Evolutionary conservation across 2,113 vertebrate species (phyloP), one percentile per base, ranked within the genome.

Genomic region (Xiphophorus maculatus): DNA sequence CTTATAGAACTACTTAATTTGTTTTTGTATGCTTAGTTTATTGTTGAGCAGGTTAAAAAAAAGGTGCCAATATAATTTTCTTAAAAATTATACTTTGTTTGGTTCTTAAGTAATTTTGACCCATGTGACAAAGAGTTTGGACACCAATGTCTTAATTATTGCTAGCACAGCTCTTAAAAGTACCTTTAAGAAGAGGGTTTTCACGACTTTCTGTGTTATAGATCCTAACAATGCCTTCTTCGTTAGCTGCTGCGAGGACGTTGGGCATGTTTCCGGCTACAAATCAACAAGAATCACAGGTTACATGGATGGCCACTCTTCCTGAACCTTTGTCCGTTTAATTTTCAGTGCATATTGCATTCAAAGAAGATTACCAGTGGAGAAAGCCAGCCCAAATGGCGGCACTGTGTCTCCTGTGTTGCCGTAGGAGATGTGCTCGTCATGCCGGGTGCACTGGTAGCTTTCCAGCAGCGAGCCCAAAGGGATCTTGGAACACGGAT

Each of bases 371-470:
- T 83, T 92, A 99, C 98, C 97, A 67, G 96, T 87, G 74, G 95
- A 96, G 90, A 99, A 99, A 11, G 95, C 71, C 81, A 98, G 95
- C 67, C 97, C 97, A 75, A 99, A 99, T 0, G 98, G 97, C n/a
- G 97, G 97, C 44, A 99, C 96, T 0, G 96, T 89, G 72, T 89
- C 83, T 0, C 95, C 97, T 3, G 87, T 79, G 81, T 94, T 95
- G 63, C 97, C 97, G 0, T 95, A 96, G 0, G 96, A 98, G 30
- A 94, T 83, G 77, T 97, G 95, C 2, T 98, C 97, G 83, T 99
- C 97, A 0, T 92, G 92, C 17, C n/a, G 90, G 73, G 66, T 69
- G 81, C 98, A 99, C 72, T 91, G 93, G 88, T 94, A 99, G 61
- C 90, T 77, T 3, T 89, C 90, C 61, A 99, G 82, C 66, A 99